phyloP scores from a whole-genome alignment of 2,888 invertebrate genomes.

The Agrilus cyanescens region DNA sequence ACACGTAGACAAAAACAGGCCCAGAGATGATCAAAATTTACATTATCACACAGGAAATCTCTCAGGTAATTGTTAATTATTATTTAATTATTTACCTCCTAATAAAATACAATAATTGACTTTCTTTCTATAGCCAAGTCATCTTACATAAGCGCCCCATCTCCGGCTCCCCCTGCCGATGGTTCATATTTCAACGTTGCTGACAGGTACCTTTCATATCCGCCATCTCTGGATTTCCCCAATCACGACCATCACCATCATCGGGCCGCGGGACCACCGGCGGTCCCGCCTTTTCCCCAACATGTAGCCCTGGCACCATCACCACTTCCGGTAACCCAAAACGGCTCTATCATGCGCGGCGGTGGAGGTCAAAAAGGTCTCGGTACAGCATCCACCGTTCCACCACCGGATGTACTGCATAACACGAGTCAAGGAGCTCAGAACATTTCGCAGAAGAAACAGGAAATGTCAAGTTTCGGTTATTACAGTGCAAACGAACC shows the following conservation, averaged over 20 bases:
- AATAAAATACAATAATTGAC: background rate
- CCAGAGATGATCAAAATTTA: slow-evolving; percentile 35
- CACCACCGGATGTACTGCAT: slow-evolving; percentile 36
- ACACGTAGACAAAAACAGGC: slow-evolving; percentile 32
- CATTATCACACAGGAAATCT: slow-evolving; percentile 30
- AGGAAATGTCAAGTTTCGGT: slow-evolving; percentile 34
- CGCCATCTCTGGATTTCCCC: slow-evolving; percentile 58
- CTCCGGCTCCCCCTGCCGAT: slow-evolving; percentile 65
- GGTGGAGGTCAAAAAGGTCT: slow-evolving; percentile 15
- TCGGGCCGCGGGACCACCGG: slow-evolving; percentile 21
- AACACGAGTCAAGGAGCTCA: slow-evolving; percentile 37
- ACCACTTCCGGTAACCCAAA: slow-evolving; percentile 29
- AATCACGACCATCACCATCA: slow-evolving; percentile 22
- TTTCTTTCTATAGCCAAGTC: slow-evolving; percentile 39
- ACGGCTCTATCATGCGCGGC: slow-evolving; percentile 33
- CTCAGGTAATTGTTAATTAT: slow-evolving; percentile 27
- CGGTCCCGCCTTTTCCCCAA: slow-evolving; percentile 37
- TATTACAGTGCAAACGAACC: slow-evolving; percentile 35
- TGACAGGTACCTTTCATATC: slow-evolving; percentile 69
- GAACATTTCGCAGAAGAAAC: slow-evolving; percentile 33
- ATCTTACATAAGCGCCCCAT: slow-evolving; percentile 51
- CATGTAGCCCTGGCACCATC: slow-evolving; percentile 40
- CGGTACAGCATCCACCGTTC: slow-evolving; percentile 22
- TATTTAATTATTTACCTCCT: background rate
- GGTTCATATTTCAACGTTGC: slow-evolving; percentile 75